Conservation (phyloP, 2,113 vertebrate genomes). For the Ifrita kowaldi region DNA sequence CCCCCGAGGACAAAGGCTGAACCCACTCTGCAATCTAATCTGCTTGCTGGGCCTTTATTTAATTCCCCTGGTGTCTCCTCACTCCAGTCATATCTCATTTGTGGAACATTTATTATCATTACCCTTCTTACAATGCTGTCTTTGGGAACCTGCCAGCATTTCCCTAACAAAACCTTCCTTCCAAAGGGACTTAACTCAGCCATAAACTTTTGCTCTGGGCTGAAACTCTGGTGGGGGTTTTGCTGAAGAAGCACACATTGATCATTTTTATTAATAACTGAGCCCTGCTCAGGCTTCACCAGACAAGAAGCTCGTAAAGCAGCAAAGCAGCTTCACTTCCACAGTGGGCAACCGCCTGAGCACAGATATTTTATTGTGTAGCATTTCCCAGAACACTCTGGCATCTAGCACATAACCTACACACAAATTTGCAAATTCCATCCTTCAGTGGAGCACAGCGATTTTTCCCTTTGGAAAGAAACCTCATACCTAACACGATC, state of each 20-base stretch:
- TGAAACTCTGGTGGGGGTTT: conserved; percentile 21
- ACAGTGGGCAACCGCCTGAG: not conserved
- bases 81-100: not conserved
- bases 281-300: not conserved
- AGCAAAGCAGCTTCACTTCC: not conserved
- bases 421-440: not conserved
- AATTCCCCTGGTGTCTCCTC: conserved; percentile 22
- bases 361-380: not conserved
- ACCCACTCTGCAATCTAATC: not conserved
- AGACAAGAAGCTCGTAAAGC: not conserved
- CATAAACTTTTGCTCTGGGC: conserved; percentile 25
- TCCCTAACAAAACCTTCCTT: conserved; percentile 49
- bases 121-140: conserved; percentile 25
- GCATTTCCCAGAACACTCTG: not conserved
- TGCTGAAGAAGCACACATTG: not conserved
- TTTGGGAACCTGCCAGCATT: conserved; percentile 52
- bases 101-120: conserved; percentile 42
- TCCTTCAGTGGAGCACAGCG: not conserved
- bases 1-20: not conserved
- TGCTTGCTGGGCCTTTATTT: conserved; percentile 23
- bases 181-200: conserved; percentile 15
- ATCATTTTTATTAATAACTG: conserved; percentile 31
- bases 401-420: not conserved
- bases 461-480: not conserved
- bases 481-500: not conserved